These are phyloP conservation scores for Platysteira castanea DNA, from an alignment of 2,113 vertebrate species.

Conservation along the genomic window DNA sequence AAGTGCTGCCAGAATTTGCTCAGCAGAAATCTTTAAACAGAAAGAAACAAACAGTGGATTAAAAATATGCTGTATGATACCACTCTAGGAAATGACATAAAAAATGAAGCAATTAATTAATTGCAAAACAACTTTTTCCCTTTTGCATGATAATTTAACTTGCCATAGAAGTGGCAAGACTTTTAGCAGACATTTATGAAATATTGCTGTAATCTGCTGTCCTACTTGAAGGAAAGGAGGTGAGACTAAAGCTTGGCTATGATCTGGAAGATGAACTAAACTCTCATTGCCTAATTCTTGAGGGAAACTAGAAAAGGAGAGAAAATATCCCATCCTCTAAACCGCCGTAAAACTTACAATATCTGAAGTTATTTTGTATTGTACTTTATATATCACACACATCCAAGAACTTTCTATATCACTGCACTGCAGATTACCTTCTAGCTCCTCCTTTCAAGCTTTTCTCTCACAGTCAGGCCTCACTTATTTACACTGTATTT, in stretches of 20 bases:
- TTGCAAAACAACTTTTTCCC: neutral
- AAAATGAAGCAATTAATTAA: neutral
- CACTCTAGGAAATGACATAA: neutral
- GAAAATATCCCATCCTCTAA: neutral
- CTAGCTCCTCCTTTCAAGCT: constrained; percentile 23
- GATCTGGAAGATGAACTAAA: neutral
- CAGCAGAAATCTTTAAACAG: neutral
- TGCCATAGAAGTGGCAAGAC: neutral
- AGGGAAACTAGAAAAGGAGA: neutral
- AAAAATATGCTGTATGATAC: neutral
- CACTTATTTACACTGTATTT: constrained; percentile 55
- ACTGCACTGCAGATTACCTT: neutral
- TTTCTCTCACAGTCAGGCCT: constrained; percentile 33
- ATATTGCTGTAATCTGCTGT: neutral
- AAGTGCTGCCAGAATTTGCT: neutral
- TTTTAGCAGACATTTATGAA: neutral
- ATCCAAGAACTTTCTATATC: neutral
- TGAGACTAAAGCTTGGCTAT: neutral
- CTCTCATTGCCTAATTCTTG: neutral
- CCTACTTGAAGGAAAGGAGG: neutral
- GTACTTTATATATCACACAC: neutral
- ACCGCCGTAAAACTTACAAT: neutral
- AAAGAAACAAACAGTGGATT: neutral
- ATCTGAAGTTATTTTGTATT: neutral
- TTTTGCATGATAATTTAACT: neutral